Conservation (phyloP, 2,113 vertebrate species). For the Scomber colias region DNA sequence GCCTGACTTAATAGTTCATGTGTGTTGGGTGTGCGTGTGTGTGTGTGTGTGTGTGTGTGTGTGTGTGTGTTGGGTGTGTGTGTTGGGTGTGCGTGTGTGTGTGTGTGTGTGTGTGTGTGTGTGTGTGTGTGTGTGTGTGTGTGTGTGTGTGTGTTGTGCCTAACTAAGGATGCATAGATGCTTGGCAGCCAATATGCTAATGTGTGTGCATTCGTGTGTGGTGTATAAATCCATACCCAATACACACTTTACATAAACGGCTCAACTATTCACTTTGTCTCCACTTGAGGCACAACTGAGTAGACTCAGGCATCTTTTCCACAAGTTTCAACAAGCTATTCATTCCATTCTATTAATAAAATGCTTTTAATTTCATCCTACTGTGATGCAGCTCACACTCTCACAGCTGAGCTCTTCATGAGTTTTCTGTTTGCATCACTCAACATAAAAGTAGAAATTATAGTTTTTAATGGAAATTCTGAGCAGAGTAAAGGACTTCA, state of each 20-base stretch:
- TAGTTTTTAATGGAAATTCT: conserved; percentile 31
- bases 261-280: conserved; percentile 36
- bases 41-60: conserved; percentile 2
- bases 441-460: conserved; percentile 33
- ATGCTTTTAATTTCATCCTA: conserved; percentile 62
- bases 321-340: conserved; percentile 74
- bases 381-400: conserved; percentile 35
- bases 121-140: background rate
- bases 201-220: conserved; percentile 2
- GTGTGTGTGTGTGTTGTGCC: background rate
- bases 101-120: conserved; percentile 15
- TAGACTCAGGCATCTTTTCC: conserved; percentile 30
- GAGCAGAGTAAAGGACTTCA: conserved; percentile 39
- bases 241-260: conserved; percentile 28
- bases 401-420: conserved; percentile 47
- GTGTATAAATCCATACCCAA: background rate
- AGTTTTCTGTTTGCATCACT: conserved; percentile 19
- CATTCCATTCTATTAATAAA: conserved; percentile 77
- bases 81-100: background rate
- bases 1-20: conserved; percentile 38
- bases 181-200: conserved; percentile 21
- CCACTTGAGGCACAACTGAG: conserved; percentile 73
- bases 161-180: conserved; percentile 15
- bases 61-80: background rate
- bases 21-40: conserved; percentile 29